These are phyloP conservation scores for Kryptolebias ocellatus DNA, from an alignment of 2,797 vertebrate species.

Conservation along the genomic window DNA sequence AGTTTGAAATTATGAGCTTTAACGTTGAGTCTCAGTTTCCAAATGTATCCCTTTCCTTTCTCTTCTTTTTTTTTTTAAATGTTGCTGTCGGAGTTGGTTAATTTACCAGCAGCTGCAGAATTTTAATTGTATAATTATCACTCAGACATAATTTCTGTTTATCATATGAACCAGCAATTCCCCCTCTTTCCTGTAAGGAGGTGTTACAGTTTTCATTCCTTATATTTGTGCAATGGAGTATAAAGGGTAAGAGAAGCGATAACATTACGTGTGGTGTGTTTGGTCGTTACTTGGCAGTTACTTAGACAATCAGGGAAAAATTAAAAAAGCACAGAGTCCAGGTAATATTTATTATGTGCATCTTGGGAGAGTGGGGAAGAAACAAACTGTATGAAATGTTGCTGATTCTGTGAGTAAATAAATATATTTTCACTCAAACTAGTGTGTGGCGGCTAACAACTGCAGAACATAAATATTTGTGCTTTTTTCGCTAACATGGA, in stretches of 20 bases:
- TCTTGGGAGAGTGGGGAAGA: slow-evolving; percentile 63
- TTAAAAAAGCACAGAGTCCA: slow-evolving; percentile 70
- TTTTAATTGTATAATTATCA: slow-evolving; percentile 63
- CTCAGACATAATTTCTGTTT: slow-evolving; percentile 62
- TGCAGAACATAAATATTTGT: background rate
- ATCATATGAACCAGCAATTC: slow-evolving; percentile 67
- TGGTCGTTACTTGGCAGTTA: slow-evolving; percentile 72
- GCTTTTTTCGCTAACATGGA: background rate
- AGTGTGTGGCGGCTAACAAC: slow-evolving; percentile 13
- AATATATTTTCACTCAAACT: slow-evolving; percentile 82
- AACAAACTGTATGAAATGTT: slow-evolving; percentile 72
- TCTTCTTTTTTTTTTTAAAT: slow-evolving; percentile 63
- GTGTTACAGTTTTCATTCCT: slow-evolving; percentile 79
- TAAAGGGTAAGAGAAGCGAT: slow-evolving; percentile 69
- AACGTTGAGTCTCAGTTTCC: slow-evolving; percentile 68
- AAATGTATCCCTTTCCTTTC: slow-evolving; percentile 60
- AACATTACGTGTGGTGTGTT: slow-evolving; percentile 54
- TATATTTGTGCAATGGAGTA: slow-evolving; percentile 75
- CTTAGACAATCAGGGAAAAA: slow-evolving; percentile 82
- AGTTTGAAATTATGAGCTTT: slow-evolving; percentile 75
- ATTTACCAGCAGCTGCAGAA: slow-evolving; percentile 51
- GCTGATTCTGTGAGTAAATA: slow-evolving; percentile 82
- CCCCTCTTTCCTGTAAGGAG: slow-evolving; percentile 57
- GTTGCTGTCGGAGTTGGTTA: slow-evolving; percentile 47
- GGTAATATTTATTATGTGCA: slow-evolving; percentile 81